Evolutionary conservation across 2,113 vertebrate species (phyloP).

Genomic region (Regulus satrapa): DNA sequence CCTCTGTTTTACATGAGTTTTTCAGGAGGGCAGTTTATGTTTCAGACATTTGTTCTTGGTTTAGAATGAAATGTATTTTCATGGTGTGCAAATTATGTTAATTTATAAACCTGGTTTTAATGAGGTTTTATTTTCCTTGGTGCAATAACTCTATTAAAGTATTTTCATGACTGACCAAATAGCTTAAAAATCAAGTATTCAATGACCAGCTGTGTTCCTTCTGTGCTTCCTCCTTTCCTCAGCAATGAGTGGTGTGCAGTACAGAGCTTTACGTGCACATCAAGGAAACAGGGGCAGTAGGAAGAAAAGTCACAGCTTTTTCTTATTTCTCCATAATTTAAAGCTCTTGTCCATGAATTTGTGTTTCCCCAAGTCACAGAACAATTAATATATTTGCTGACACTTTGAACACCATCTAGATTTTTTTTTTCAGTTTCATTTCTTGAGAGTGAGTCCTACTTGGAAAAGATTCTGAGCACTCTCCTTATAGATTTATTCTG

Average conservation of each 20-base stretch:
- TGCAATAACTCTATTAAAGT: neutral
- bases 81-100: neutral
- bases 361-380: neutral
- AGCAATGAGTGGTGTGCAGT: neutral
- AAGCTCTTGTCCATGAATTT: neutral
- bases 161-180: neutral
- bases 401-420: neutral
- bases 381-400: neutral
- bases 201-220: neutral
- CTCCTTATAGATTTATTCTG: neutral
- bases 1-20: neutral
- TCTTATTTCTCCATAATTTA: neutral
- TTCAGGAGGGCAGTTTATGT: neutral
- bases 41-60: neutral
- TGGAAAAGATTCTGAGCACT: neutral
- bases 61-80: neutral
- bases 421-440: neutral
- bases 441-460: neutral
- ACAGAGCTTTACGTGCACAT: neutral
- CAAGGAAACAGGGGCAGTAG: neutral
- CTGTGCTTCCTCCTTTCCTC: neutral
- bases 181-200: neutral
- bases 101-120: neutral
- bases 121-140: neutral
- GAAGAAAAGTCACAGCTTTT: neutral